Base-by-base conservation (phyloP, 2,888 invertebrate genomes). In the Acronicta leporina region DNA sequence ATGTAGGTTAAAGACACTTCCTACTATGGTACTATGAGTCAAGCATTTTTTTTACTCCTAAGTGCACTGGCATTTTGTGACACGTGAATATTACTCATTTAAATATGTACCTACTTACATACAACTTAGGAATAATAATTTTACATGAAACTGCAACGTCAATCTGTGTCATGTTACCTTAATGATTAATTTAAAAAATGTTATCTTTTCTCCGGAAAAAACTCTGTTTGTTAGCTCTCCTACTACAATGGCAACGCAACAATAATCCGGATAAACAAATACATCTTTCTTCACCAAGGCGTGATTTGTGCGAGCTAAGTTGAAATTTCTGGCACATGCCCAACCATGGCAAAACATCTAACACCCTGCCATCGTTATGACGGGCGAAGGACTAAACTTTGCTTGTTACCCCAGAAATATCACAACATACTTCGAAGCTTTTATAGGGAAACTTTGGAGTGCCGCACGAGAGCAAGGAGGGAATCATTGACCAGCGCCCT, bases 391-490 rank as follows among this genome's bases (percentile, higher is more conserved):
- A 82, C 81, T 73, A 87, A 92, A 92, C 85, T 92, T 92, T 83
- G 87, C 92, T 92, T 91, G 92, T 93, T 92, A 93, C 90, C 89
- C 82, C 79, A 83, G 83, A 91, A 90, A 92, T 91, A 92, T 91
- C 90, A 91, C 86, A 90, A 91, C 88, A 91, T 87, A 90, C 87
- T 84, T 87, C 81, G 77, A 80, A 72, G 80, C 84, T 82, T 91
- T 92, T 91, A 91, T 91, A 82, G 85, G 80, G 73, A 85, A 93
- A 92, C 85, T 92, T 92, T 88, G 68, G 77, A 88, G 86, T 80
- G 80, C 77, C 83, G 82, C 83, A 83, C 80, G 57, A 81, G 76
- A 71, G 75, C 73, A 66, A 79, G 79, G 82, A 62, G 44, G 62
- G 61, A 79, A 78, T 77, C 75, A 81, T 82, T 71, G 73, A 75